Evolutionary conservation across 2,797 vertebrate species (phyloP).

Genomic region (Enteromius anoplus): DNA sequence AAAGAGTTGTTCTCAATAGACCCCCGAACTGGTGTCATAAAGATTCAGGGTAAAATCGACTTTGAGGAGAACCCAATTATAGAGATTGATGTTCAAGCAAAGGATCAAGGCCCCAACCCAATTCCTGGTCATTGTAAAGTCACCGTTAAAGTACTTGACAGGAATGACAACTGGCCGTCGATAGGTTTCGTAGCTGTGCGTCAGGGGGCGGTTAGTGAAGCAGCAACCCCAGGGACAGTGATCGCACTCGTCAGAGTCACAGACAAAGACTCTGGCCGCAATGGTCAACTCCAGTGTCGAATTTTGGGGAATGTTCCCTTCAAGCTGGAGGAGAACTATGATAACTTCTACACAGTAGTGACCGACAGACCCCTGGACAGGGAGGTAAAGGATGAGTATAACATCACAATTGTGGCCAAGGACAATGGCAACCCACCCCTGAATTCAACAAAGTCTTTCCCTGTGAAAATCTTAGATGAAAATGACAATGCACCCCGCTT

Average conservation of each 20-base stretch:
- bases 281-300: conserved; percentile 95
- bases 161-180: conserved; percentile 96
- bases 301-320: conserved; percentile 94
- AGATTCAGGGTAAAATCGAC: conserved; percentile 95
- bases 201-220: conserved; percentile 97
- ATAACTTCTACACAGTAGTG: conserved; percentile 97
- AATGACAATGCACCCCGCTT: conserved; percentile 97
- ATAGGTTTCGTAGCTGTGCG: conserved; percentile 97
- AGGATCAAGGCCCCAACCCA: conserved; percentile 96
- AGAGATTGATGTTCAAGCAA: conserved; percentile 95
- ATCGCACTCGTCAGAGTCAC: conserved; percentile 96
- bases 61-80: conserved; percentile 94
- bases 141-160: conserved; percentile 94
- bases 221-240: conserved; percentile 92
- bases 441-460: conserved; percentile 96
- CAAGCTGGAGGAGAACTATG: conserved; percentile 95
- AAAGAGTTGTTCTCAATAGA: conserved; percentile 97
- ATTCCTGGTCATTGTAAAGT: conserved; percentile 99
- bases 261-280: conserved; percentile 94
- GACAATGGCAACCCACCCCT: conserved; percentile 93
- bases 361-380: conserved; percentile 94
- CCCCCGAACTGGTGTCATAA: conserved; percentile 93
- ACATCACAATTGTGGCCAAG: conserved; percentile 95
- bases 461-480: conserved; percentile 94
- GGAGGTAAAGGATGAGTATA: conserved; percentile 94